phyloP scores from a whole-genome alignment of 2,888 invertebrate genomes.

The Tubulanus polymorphus region DNA sequence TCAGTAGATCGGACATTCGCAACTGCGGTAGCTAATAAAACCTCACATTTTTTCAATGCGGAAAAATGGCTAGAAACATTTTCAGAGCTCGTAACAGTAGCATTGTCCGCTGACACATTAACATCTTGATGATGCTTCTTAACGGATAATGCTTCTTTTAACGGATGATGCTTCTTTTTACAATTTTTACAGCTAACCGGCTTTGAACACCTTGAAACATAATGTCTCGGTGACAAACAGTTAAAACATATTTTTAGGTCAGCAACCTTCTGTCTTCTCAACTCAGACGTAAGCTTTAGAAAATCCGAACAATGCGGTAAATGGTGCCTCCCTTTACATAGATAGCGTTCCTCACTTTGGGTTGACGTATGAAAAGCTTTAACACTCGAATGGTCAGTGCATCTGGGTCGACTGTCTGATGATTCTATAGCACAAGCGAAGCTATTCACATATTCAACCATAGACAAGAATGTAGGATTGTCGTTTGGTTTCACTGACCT shows the following conservation, averaged over 20 bases:
- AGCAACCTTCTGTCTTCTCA: neutral
- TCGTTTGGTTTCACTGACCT: neutral
- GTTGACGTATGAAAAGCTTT: neutral
- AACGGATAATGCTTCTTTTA: neutral
- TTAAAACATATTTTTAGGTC: neutral
- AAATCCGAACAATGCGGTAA: neutral
- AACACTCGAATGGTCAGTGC: neutral
- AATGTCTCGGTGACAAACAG: neutral
- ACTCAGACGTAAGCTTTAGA: neutral
- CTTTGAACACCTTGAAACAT: neutral
- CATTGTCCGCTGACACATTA: neutral
- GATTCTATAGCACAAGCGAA: neutral
- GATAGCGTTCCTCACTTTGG: neutral
- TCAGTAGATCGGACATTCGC: neutral
- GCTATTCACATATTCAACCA: neutral
- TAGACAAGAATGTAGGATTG: neutral
- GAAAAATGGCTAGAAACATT: neutral
- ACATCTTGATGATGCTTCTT: neutral
- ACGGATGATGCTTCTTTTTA: neutral
- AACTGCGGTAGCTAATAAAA: neutral
- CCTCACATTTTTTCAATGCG: neutral
- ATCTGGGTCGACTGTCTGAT: neutral
- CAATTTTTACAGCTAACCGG: neutral
- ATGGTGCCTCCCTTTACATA: neutral
- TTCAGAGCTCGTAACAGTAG: too few relatives aligned